These are phyloP conservation scores for Apis mellifera DNA, from an alignment of 1,140 invertebrate genomes.

Conservation along the genomic window Amel_HAv3.1 CM009936.2:7281001-7281500, in stretches of 20 bases:
- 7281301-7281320: neutral
- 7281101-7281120: no score
- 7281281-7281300: conserved; percentile 22
- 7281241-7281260: conserved; percentile 62
- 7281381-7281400: conserved; percentile 60
- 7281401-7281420: conserved; percentile 32
- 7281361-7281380: conserved; percentile 62
- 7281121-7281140: neutral
- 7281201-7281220: conserved; percentile 23
- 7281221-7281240: conserved; percentile 37
- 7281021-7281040: neutral
- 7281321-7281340: conserved; percentile 52
- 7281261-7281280: conserved; percentile 40
- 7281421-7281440: neutral
- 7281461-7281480: conserved; percentile 20
- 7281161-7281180: neutral
- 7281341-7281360: conserved; percentile 70
- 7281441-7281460: neutral
- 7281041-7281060: no score
- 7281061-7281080: no score
- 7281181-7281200: neutral
- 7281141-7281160: neutral
- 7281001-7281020: neutral
- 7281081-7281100: no score
- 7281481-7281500: neutral